phyloP scores from a whole-genome alignment of 2,888 invertebrate species.

The Himalopsyche anomala region DNA sequence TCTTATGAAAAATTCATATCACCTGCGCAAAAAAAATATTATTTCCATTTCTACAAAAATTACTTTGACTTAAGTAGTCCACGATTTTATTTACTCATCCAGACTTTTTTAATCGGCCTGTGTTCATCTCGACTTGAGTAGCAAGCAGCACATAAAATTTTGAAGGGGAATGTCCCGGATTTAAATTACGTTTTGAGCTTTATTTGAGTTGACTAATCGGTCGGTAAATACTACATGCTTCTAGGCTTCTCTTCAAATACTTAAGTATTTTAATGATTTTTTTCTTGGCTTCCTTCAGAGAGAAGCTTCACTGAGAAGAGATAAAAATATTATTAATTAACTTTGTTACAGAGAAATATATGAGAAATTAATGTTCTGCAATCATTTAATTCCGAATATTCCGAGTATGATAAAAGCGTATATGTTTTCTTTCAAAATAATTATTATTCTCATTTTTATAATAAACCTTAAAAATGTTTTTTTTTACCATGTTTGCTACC shows the following conservation, averaged over 20 bases:
- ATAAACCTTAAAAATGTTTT: too few species aligned
- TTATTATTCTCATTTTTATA: too few species aligned
- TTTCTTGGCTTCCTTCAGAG: background rate
- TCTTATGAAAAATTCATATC: too few species aligned
- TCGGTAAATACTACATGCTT: constrained; percentile 22
- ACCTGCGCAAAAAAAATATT: too few species aligned
- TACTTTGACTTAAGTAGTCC: too few species aligned
- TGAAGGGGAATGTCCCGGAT: background rate
- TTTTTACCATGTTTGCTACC: too few species aligned
- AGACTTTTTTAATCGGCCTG: background rate
- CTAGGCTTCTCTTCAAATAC: background rate
- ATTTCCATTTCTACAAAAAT: too few species aligned
- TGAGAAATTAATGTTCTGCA: background rate
- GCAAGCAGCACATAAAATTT: background rate
- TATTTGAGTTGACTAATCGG: constrained; percentile 34
- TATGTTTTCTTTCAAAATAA: too few species aligned
- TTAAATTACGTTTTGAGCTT: constrained; percentile 21
- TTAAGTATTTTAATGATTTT: constrained; percentile 10
- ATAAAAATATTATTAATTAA: background rate
- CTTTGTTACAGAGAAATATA: background rate
- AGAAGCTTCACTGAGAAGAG: background rate
- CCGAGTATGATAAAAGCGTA: background rate
- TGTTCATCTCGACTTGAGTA: background rate
- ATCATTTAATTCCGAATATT: background rate
- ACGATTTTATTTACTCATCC: too few species aligned